A percentile compares a stretch with the other conserved stretches of the same genome.
Conservation (phyloP, 1,140 invertebrate genomes). For the Neoseiulus cucumeris region DNA sequence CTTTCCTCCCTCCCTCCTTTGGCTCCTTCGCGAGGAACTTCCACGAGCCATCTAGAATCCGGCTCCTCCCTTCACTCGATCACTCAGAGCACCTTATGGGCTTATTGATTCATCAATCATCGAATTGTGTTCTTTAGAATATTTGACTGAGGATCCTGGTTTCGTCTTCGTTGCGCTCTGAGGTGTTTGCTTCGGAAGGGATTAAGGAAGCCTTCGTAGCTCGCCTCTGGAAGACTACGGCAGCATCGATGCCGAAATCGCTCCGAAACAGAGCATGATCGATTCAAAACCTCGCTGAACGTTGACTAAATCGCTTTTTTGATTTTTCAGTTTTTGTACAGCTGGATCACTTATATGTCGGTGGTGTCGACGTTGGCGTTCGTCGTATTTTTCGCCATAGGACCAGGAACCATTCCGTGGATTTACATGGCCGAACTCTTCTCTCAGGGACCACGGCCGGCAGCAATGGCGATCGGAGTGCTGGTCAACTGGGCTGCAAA, state of each 20-base stretch:
- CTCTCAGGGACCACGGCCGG: conserved; percentile 81
- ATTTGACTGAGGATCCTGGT: not conserved
- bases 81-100: no score
- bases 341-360: conserved; percentile 88
- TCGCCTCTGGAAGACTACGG: no score
- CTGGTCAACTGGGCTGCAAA: conserved; percentile 96
- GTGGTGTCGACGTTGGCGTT: conserved; percentile 79
- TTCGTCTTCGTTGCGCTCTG: not conserved
- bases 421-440: conserved; percentile 97
- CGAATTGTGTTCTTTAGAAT: not conserved
- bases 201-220: no score
- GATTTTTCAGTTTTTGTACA: conserved; percentile 83
- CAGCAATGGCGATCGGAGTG: conserved; percentile 92
- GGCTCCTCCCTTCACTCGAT: no score
- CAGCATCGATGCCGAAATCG: no score
- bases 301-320: conserved; percentile 43
- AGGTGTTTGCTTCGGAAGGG: no score
- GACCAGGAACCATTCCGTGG: conserved; percentile 90
- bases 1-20: no score
- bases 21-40: no score
- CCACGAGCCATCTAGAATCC: no score
- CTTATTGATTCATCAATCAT: no score
- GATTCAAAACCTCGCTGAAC: not conserved
- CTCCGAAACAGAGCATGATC: no score
- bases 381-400: conserved; percentile 91